These are phyloP conservation scores for Anguilla japonica DNA, from an alignment of 2,113 vertebrate genomes.

Conservation along the genomic window DNA sequence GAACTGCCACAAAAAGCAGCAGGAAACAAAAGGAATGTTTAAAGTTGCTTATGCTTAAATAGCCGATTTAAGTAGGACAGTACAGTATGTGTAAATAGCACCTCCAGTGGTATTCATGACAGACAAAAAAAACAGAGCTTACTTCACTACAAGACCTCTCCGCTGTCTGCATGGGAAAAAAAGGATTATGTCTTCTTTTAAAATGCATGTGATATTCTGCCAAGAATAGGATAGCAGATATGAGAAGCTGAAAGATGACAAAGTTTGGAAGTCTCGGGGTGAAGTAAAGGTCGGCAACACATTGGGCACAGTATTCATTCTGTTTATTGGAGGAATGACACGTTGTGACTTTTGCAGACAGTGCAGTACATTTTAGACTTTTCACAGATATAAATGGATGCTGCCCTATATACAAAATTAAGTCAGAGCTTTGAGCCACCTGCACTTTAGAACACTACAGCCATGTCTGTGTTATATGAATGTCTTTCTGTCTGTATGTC, in stretches of 20 bases:
- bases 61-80: slow-evolving; percentile 25
- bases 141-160: slow-evolving; percentile 19
- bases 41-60: not conserved
- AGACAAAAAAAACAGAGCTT: slow-evolving; percentile 12
- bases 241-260: slow-evolving; percentile 6
- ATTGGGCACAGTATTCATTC: not conserved
- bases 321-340: not conserved
- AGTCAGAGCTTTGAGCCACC: no score
- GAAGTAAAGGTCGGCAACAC: slow-evolving; percentile 41
- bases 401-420: no score
- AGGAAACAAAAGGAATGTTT: slow-evolving; percentile 6
- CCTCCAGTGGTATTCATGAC: slow-evolving; percentile 25
- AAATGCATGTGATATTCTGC: slow-evolving; percentile 34
- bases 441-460: no score
- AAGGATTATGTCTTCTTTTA: slow-evolving; percentile 28
- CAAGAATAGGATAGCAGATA: slow-evolving; percentile 10
- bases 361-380: not conserved
- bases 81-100: slow-evolving; percentile 24
- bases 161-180: slow-evolving; percentile 33
- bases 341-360: not conserved
- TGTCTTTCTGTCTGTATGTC: no score
- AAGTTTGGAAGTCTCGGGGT: slow-evolving; percentile 22
- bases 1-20: not conserved
- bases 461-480: no score
- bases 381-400: not conserved